Evolutionary conservation across 1,140 invertebrate genomes (phyloP).

Genomic region (Atta colombica): DNA sequence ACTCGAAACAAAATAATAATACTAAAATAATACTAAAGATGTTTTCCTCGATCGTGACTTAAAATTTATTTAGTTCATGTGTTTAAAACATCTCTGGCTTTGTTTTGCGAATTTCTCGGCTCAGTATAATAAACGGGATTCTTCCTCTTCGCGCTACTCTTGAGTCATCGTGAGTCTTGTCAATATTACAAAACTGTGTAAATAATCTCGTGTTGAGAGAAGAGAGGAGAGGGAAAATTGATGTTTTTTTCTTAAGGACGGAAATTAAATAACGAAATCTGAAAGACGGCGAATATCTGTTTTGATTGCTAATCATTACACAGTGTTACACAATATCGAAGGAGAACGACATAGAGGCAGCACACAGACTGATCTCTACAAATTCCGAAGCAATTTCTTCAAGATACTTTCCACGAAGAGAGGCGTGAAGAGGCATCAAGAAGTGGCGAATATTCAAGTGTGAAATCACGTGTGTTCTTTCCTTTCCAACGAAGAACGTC

Average conservation of each 20-base stretch:
- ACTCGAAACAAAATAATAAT: no score
- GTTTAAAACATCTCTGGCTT: neutral
- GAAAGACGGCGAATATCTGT: neutral
- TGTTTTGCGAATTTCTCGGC: neutral
- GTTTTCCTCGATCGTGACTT: neutral
- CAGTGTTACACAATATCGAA: neutral
- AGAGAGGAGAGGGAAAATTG: neutral
- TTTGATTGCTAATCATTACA: neutral
- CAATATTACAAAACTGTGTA: constrained; percentile 17
- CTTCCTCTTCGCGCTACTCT: neutral
- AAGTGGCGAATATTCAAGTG: neutral
- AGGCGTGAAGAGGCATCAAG: neutral
- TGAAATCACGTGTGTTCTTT: neutral
- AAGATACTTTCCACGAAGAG: neutral
- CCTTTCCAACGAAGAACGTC: neutral
- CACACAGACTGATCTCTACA: neutral
- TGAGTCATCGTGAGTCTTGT: neutral
- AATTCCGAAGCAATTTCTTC: constrained; percentile 2
- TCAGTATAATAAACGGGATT: constrained; percentile 1
- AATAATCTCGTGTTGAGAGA: neutral
- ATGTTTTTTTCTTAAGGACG: neutral
- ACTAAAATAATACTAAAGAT: neutral
- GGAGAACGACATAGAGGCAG: neutral
- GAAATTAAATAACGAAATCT: neutral
- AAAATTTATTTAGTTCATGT: neutral